Base-by-base conservation (phyloP, 1,140 invertebrate species). In the Pogonus chalceus region DNA sequence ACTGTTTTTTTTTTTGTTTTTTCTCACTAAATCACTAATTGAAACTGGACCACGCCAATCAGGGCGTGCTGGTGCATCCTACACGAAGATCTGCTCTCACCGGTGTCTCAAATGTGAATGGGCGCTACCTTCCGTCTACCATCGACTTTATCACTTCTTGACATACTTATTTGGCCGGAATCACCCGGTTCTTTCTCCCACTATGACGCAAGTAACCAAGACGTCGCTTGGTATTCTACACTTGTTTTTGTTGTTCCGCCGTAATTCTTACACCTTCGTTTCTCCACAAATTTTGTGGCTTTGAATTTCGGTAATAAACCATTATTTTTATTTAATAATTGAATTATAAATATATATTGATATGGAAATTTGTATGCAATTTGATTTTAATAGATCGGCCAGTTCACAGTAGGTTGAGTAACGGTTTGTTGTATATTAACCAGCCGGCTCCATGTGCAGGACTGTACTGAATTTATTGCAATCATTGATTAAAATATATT, bases 141-240 rank as follows among this genome's bases (percentile, higher is more conserved):
- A 46, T 51, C 52, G 53, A 31, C 62, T 58, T 63, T 62, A 60
- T 62, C 60, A 62, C 55, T 63, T 59, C 55, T 57, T 56, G 62
- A 60, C 62, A 63, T 37, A 63, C 62, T 62, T 63, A 54, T 52
- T 22, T 20, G 49, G 49, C 49, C 22, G 49, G 24, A 23, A 26
- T 50, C 22, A 23, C 49, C 49, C 23, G 49, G 20, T 50, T 50
- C 24, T 26, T 23, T 26, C 24, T 50, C 49, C 22, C 22, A 50
- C 22, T 14, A 12, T 16, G 20, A 18, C 35, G 35, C 14, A 37
- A 37, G 35, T 22, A 18, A 20, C 18, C 20, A 12, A 14, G 24
- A 16, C 23, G 49, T 50, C 20, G 23, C 49, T 31, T 31, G 26
- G 4, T 31, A 14, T 31, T 31, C 26, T 31, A 7, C 26, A 7